phyloP scores from a whole-genome alignment of 2,113 vertebrate species.

The Butorides virescens region DNA sequence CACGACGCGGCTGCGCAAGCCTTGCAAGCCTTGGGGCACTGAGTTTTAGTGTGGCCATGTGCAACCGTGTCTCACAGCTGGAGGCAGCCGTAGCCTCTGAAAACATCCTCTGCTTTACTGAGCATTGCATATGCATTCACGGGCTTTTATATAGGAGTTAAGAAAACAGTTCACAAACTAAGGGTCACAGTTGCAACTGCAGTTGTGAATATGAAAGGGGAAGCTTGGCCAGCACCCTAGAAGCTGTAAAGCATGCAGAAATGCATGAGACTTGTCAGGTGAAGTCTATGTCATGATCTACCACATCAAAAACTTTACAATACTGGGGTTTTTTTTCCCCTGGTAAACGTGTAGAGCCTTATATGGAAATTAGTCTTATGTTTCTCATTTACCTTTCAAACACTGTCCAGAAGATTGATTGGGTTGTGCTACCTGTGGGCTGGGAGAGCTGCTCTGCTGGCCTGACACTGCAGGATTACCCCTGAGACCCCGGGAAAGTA shows the following conservation, averaged over 20 bases:
- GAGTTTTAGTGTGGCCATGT: neutral
- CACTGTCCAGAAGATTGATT: neutral
- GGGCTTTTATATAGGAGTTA: neutral
- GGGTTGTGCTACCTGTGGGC: neutral
- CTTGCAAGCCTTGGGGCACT: neutral
- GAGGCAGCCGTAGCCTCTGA: neutral
- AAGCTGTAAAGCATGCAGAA: neutral
- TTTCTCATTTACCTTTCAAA: neutral
- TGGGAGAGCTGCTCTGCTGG: neutral
- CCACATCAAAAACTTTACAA: neutral
- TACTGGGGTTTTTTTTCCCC: neutral
- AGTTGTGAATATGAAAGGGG: neutral
- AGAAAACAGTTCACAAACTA: neutral
- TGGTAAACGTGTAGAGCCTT: neutral
- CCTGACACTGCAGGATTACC: fast-evolving
- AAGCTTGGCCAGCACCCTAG: neutral
- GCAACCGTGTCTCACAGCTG: neutral
- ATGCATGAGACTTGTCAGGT: neutral
- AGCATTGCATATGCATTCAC: neutral
- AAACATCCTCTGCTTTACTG: neutral
- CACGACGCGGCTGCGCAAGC: neutral
- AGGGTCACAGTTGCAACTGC: neutral
- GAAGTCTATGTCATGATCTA: neutral
- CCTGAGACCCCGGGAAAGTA: neutral
- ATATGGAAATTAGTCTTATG: neutral